Percentiles rank a stretch among this genome's conserved stretches.
Conservation (phyloP, 2,888 invertebrate species). For the Unio delphinus region DNA sequence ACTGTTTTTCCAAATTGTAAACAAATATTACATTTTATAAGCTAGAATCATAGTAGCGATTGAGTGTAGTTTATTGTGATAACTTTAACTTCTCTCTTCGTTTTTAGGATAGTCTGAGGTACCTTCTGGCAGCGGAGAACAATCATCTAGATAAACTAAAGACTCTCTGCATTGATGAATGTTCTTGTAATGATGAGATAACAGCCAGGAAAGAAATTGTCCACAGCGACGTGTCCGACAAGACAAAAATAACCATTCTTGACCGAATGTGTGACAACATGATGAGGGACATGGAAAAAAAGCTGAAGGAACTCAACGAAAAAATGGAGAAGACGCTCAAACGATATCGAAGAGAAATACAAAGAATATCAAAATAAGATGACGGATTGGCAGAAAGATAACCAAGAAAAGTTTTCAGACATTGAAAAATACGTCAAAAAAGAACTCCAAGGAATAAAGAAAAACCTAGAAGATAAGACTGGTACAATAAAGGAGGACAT, state of each 20-base stretch:
- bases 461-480: no score
- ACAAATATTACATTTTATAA: no score
- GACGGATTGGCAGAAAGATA: conserved; percentile 19
- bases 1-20: no score
- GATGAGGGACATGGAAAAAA: conserved; percentile 11
- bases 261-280: conserved; percentile 21
- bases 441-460: no score
- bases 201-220: conserved; percentile 10
- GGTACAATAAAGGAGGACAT: no score
- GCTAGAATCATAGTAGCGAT: no score
- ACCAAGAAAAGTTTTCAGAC: no score
- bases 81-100: no score
- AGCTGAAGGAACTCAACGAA: conserved; percentile 8
- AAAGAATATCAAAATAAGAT: conserved; percentile 12
- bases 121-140: conserved; percentile 19
- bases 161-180: conserved; percentile 18
- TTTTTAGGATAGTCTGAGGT: conserved; percentile 4
- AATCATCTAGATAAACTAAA: conserved; percentile 13
- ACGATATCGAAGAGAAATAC: conserved; percentile 12
- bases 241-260: conserved; percentile 19
- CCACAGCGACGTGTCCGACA: conserved; percentile 18
- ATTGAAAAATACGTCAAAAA: no score
- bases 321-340: conserved; percentile 17
- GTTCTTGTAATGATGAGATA: conserved; percentile 2
- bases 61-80: no score